Base-by-base conservation (phyloP, 2,888 invertebrate genomes). In the Calameuta idolon region DNA sequence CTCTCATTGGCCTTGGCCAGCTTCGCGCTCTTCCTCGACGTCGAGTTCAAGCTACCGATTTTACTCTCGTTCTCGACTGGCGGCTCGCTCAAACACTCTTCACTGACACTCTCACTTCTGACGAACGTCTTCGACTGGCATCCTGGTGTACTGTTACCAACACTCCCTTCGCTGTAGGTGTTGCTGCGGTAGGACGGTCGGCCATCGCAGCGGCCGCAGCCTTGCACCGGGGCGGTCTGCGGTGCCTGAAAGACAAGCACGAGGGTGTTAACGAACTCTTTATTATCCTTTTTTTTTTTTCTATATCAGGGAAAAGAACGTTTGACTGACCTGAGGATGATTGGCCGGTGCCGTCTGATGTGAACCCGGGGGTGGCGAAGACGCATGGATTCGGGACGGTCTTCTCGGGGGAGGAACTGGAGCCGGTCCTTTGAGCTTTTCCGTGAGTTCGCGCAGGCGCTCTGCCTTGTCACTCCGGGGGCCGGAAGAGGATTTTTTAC, bases 391-490 rank as follows among this genome's bases (percentile, higher is more conserved):
- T 69, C 89, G 84, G 11, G 90, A 90, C 12, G 89, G 90, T 82
- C 88, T 87, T 77, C 89, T 87, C 2, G 89, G 90, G 40, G 90
- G 90, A 73, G 89, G 90, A 34, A 88, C 87, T 69, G 88, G 90
- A 90, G 83, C 93, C 86, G 94, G 93, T 83, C 95, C 95, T 91
- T 95, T 95, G 81, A 97, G 93, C 83, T 96, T 94, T 91, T 97
- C 96, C 77, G 96, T 96, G 88, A 97, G 93, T 91, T 96, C 96
- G 82, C 94, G 93, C 79, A 95, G 92, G 80, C 94, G 93, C 91
- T 96, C 96, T 83, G 96, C 94, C 91, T 95, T 95, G 89, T 95
- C 95, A 89, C 94, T 90, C 84, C 90, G 89, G 88, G 90, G 88
- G 87, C 88, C 86, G 85, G 90, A 89, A 88, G 89, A 89, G 85